Evolutionary conservation across 30 jellyfish, hydroid and myxozoan genomes (phyloP).

Genomic region (Morbakka virulenta): DNA sequence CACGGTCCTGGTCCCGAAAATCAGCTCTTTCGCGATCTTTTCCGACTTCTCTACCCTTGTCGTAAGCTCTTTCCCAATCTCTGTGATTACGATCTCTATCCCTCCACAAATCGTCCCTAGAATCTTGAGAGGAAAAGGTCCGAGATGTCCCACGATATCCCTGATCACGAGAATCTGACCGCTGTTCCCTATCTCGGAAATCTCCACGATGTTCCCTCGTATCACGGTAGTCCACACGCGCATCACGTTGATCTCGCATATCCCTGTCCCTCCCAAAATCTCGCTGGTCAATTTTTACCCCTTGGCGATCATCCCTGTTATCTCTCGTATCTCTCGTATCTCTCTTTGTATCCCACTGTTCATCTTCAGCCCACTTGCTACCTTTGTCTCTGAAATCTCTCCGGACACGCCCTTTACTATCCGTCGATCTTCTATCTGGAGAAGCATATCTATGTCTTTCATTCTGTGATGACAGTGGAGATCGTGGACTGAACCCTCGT

Average conservation of each 20-base stretch:
- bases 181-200: slow-evolving; percentile 20
- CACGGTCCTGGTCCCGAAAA: slow-evolving; percentile 49
- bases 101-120: not conserved
- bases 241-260: slow-evolving; percentile 16
- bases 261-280: slow-evolving; percentile 53
- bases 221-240: slow-evolving; percentile 48
- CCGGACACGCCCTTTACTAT: not conserved
- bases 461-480: not conserved
- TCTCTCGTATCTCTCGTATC: slow-evolving; percentile 32
- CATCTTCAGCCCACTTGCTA: not conserved
- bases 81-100: not conserved
- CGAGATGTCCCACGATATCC: not conserved
- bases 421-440: not conserved
- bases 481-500: not conserved
- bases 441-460: not conserved
- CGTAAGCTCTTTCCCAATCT: not conserved
- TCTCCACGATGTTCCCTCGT: slow-evolving; percentile 55
- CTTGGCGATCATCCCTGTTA: slow-evolving; percentile 13
- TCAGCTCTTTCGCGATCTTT: slow-evolving; percentile 10
- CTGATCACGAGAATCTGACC: not conserved
- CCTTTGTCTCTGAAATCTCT: slow-evolving; percentile 16
- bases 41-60: not conserved
- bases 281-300: slow-evolving; percentile 24
- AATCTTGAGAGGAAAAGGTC: not conserved
- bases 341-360: slow-evolving; percentile 4